These are phyloP conservation scores for Chelidonichthys spinosus DNA, from an alignment of 2,797 vertebrate species.

Conservation along the genomic window DNA sequence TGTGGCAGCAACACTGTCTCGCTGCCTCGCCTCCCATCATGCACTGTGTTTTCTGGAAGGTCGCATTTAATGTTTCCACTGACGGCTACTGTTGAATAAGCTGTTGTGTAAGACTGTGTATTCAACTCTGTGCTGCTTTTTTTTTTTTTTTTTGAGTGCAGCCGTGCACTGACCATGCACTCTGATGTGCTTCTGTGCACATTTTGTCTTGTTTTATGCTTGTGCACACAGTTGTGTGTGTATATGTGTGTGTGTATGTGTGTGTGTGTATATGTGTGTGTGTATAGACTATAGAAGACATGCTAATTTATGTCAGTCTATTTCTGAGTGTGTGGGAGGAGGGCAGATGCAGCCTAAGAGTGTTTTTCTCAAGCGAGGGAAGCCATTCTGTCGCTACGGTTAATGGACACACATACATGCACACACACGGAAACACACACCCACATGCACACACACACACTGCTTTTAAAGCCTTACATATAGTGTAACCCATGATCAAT, in stretches of 20 bases:
- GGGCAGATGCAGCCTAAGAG: constrained; percentile 27
- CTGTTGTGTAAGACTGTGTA: constrained; percentile 42
- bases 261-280: background rate
- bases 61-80: constrained; percentile 37
- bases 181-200: constrained; percentile 10
- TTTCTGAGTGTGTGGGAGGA: constrained; percentile 45
- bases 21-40: background rate
- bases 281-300: constrained; percentile 26
- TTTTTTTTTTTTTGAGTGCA: background rate
- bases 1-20: background rate
- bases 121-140: constrained; percentile 26
- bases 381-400: constrained; percentile 8
- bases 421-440: background rate
- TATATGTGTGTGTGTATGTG: background rate
- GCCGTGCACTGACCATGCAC: constrained; percentile 13
- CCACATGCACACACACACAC: background rate
- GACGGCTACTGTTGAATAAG: constrained; percentile 39
- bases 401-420: background rate
- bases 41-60: constrained; percentile 6
- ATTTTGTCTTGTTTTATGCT: constrained; percentile 6
- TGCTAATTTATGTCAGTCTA: constrained; percentile 42
- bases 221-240: constrained; percentile 12
- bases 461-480: background rate
- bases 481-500: background rate
- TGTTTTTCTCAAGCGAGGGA: constrained; percentile 25